phyloP scores from a whole-genome alignment of 1,140 invertebrate genomes.

The Ditylenchus dipsaci region DNA sequence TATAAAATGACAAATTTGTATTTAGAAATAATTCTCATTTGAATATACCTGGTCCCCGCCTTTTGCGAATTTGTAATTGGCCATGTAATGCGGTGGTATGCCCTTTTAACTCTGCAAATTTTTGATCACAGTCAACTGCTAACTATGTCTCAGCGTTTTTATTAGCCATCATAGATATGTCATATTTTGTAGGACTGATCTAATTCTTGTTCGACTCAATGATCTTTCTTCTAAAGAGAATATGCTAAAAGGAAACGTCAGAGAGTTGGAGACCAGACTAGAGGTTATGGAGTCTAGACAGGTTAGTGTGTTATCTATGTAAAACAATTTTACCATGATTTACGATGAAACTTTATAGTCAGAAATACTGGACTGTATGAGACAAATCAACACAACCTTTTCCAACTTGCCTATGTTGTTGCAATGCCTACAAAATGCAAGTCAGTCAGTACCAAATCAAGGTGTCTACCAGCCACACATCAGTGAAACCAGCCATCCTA shows the following conservation, averaged over 20 bases:
- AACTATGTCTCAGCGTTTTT: too few species aligned
- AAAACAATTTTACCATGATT: neutral
- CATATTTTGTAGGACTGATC: constrained; percentile 10
- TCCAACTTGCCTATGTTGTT: constrained; percentile 5
- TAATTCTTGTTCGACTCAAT: constrained; percentile 22
- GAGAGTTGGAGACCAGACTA: neutral
- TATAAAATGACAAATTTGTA: too few species aligned
- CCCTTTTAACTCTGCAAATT: too few species aligned
- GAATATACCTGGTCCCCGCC: too few species aligned
- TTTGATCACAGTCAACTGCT: too few species aligned
- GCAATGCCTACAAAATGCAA: constrained; percentile 1
- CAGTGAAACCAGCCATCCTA: neutral
- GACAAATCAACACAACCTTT: constrained; percentile 14
- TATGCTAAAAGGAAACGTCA: constrained; percentile 15
- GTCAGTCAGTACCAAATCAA: neutral
- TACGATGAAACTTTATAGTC: constrained; percentile 7
- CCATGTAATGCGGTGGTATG: too few species aligned
- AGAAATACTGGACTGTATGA: constrained; percentile 20
- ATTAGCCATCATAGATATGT: neutral
- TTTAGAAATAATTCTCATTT: too few species aligned
- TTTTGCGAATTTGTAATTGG: too few species aligned
- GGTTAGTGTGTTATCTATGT: constrained; percentile 1
- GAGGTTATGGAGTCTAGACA: constrained; percentile 15
- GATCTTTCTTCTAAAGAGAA: constrained; percentile 23
- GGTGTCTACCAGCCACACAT: neutral